A percentile compares a stretch with the other conserved stretches of the same genome.
Conservation (phyloP, 2,888 invertebrate genomes). For the Atrina japonica region DNA sequence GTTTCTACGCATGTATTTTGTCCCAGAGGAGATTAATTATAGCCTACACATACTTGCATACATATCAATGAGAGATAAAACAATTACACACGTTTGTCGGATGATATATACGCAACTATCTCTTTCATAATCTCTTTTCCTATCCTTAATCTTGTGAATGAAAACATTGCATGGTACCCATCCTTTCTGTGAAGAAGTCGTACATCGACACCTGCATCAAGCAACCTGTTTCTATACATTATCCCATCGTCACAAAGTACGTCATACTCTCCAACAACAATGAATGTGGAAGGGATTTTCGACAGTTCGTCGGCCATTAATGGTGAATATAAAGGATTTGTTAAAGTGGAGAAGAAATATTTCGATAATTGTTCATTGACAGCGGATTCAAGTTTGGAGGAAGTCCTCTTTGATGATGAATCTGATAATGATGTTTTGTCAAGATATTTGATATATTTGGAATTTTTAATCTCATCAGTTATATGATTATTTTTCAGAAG, state of each 20-base stretch:
- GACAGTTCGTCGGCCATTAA: slow-evolving; percentile 22
- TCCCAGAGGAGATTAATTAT: no score
- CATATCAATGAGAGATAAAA: no score
- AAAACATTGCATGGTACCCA: slow-evolving; percentile 24
- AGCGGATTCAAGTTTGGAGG: no score
- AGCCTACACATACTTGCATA: no score
- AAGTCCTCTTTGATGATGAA: no score
- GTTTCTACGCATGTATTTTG: no score
- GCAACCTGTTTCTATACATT: slow-evolving; percentile 21
- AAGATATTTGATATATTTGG: slow-evolving; percentile 12
- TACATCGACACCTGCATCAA: slow-evolving; percentile 14
- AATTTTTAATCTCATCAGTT: neutral
- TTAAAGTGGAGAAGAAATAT: neutral
- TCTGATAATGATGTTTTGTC: neutral
- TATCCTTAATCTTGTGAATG: slow-evolving; percentile 10
- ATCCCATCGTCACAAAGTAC: slow-evolving; percentile 29
- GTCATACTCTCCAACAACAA: slow-evolving; percentile 21
- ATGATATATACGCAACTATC: neutral
- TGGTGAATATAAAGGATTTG: slow-evolving; percentile 31
- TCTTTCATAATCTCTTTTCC: slow-evolving; percentile 2
- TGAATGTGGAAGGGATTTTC: slow-evolving; percentile 18
- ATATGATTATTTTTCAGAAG: slow-evolving; percentile 9
- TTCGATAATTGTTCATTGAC: slow-evolving; percentile 12
- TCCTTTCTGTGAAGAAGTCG: slow-evolving; percentile 1
- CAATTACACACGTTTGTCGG: no score